Evolutionary conservation across 2,797 vertebrate species (phyloP).

Genomic region (Acanthurus tractus): DNA sequence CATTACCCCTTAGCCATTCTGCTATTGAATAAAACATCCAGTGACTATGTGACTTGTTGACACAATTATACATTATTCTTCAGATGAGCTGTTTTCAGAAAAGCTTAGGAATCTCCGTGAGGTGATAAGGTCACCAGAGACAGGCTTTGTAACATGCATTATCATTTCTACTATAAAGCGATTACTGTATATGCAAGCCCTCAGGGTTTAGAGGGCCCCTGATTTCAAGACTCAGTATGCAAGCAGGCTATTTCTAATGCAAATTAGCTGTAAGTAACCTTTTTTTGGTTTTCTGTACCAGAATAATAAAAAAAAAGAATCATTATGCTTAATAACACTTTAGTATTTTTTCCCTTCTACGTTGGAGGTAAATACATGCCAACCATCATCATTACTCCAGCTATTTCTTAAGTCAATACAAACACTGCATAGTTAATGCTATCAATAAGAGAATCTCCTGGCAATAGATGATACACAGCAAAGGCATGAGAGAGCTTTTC

Average conservation of each 20-base stretch:
- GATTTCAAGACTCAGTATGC: constrained; percentile 24
- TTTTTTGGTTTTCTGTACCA: constrained; percentile 42
- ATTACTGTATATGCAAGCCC: constrained; percentile 13
- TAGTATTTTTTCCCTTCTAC: not conserved
- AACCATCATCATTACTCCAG: not conserved
- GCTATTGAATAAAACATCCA: constrained; percentile 15
- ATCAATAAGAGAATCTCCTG: constrained; percentile 21
- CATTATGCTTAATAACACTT: not conserved
- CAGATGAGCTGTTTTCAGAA: constrained; percentile 25
- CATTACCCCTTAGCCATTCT: not conserved
- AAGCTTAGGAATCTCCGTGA: constrained; percentile 14
- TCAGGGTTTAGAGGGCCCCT: constrained; percentile 28
- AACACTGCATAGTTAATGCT: constrained; percentile 25
- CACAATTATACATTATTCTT: constrained; percentile 34
- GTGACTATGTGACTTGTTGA: constrained; percentile 10
- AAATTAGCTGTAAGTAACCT: constrained; percentile 62
- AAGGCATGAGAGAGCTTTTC: not conserved
- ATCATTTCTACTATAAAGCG: constrained; percentile 19
- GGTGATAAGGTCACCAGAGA: constrained; percentile 33
- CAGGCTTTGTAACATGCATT: constrained; percentile 29
- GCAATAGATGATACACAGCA: not conserved
- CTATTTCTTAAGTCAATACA: constrained; percentile 18
- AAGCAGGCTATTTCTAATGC: constrained; percentile 59
- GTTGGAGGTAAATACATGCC: not conserved
- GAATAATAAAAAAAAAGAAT: constrained; percentile 20